Conservation (phyloP, 2,797 vertebrate species). For the Acanthurus leucopareius region DNA sequence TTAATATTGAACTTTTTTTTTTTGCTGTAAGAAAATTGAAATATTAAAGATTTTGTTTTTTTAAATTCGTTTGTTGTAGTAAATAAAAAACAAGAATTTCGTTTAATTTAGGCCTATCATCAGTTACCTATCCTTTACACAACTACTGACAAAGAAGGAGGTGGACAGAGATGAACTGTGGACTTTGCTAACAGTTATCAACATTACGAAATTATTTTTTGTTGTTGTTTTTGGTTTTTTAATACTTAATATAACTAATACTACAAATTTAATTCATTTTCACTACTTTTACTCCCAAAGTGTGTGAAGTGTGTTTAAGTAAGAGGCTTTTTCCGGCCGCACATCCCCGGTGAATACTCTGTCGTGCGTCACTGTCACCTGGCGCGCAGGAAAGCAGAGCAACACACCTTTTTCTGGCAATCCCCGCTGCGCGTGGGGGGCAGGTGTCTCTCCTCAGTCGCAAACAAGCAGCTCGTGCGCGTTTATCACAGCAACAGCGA, state of each 20-base stretch:
- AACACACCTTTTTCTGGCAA: slow-evolving; percentile 47
- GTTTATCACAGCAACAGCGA: slow-evolving; percentile 4
- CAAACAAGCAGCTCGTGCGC: slow-evolving; percentile 67
- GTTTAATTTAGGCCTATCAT: not conserved
- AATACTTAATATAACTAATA: too few relatives aligned
- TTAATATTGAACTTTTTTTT: not conserved
- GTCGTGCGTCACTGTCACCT: slow-evolving; percentile 73
- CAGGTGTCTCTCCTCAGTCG: slow-evolving; percentile 83
- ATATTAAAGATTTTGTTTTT: not conserved
- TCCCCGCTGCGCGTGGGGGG: slow-evolving; percentile 59
- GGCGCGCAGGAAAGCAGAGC: slow-evolving; percentile 15
- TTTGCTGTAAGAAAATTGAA: not conserved
- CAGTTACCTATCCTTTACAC: too few relatives aligned
- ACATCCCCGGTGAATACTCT: slow-evolving; percentile 42
- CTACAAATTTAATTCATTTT: not conserved
- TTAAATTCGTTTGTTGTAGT: not conserved
- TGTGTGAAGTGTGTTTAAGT: slow-evolving; percentile 34
- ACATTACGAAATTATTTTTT: too few relatives aligned
- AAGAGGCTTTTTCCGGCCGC: slow-evolving; percentile 19
- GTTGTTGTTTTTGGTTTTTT: too few relatives aligned
- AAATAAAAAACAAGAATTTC: too few relatives aligned
- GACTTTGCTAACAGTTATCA: not conserved
- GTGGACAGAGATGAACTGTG: not conserved
- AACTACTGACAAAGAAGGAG: too few relatives aligned
- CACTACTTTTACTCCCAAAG: not conserved